phyloP scores from a whole-genome alignment of 1,140 invertebrate genomes.

The Nasonia longicornis region DNA sequence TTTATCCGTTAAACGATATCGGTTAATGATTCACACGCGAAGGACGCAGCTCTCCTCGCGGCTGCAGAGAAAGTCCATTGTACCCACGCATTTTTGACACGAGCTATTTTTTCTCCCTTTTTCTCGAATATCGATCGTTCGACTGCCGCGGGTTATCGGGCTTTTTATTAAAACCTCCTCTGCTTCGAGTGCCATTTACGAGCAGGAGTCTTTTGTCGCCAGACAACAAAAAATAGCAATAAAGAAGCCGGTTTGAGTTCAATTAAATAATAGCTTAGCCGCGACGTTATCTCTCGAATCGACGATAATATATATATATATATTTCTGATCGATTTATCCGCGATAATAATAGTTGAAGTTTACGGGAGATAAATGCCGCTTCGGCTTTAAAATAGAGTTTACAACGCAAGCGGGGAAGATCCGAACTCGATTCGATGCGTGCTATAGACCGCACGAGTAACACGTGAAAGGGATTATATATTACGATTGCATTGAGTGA shows the following conservation, averaged over 20 bases:
- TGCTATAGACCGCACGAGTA: background rate
- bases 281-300: background rate
- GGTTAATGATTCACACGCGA: slow-evolving; percentile 1
- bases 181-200: background rate
- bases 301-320: slow-evolving; percentile 13
- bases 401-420: background rate
- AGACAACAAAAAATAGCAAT: background rate
- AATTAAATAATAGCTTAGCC: background rate
- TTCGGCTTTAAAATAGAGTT: background rate
- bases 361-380: background rate
- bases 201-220: background rate
- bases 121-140: background rate
- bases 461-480: background rate
- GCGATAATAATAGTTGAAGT: slow-evolving; percentile 22
- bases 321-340: slow-evolving; percentile 7
- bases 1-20: slow-evolving; percentile 17
- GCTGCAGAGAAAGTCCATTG: slow-evolving; percentile 14
- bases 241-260: background rate
- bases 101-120: background rate
- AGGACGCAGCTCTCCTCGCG: background rate
- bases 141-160: background rate
- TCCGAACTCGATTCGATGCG: background rate
- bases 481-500: background rate
- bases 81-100: background rate
- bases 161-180: background rate